These are phyloP conservation scores for Allacma fusca DNA, from an alignment of 2,888 invertebrate species.

Conservation along the genomic window DNA sequence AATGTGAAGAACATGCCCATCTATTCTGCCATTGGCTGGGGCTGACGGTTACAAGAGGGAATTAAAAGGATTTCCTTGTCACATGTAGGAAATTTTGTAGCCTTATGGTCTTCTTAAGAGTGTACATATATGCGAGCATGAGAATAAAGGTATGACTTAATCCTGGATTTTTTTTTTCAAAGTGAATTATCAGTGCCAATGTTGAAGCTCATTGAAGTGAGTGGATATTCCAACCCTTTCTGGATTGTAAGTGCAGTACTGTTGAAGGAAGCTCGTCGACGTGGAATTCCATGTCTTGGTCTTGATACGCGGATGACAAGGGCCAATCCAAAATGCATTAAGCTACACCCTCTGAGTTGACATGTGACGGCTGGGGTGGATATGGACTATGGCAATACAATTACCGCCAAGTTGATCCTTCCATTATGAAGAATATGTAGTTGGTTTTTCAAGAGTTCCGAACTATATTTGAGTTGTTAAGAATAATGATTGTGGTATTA, in stretches of 20 bases:
- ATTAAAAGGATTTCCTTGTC: conserved; percentile 20
- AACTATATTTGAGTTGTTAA: neutral
- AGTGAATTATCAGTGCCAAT: conserved; percentile 2
- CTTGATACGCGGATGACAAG: conserved; percentile 42
- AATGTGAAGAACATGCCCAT: neutral
- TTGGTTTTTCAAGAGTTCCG: neutral
- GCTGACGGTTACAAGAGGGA: neutral
- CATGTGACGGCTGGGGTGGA: conserved; percentile 36
- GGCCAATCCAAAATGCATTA: conserved; percentile 47
- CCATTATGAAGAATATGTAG: neutral
- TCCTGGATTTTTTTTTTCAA: conserved; percentile 11
- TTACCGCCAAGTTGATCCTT: conserved; percentile 33
- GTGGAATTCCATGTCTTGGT: conserved; percentile 29
- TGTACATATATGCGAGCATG: neutral
- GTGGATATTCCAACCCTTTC: conserved; percentile 11
- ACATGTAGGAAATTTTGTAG: neutral
- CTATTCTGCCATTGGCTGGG: neutral
- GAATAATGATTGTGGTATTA: neutral
- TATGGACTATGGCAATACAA: conserved; percentile 38
- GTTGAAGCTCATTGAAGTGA: conserved; percentile 4
- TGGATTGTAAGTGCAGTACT: neutral
- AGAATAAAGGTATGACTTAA: conserved; percentile 4
- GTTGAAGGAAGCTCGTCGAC: neutral
- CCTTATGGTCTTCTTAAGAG: too few species aligned
- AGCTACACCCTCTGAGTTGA: conserved; percentile 41